Conservation (phyloP, 2,888 invertebrate species). For the Sabatieria punctata region DNA sequence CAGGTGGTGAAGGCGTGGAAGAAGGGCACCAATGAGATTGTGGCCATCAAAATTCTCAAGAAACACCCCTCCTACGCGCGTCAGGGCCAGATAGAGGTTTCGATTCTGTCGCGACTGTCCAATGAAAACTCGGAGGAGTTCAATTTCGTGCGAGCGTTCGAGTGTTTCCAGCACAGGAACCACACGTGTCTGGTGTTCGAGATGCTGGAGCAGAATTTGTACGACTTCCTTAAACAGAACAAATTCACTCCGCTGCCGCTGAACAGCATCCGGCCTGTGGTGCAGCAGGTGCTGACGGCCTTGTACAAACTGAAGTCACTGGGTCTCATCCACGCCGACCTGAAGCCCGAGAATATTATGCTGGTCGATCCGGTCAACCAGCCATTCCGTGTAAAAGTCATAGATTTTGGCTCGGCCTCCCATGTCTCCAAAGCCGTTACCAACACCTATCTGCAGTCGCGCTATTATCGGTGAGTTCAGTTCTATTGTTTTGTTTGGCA, state of each 20-base stretch:
- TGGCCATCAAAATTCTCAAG: conserved; percentile 98
- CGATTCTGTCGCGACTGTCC: conserved; percentile 40
- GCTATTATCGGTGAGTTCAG: conserved; percentile 62
- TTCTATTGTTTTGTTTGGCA: neutral
- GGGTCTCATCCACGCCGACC: conserved; percentile 94
- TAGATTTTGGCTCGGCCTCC: conserved; percentile 97
- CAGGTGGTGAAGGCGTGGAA: conserved; percentile 99
- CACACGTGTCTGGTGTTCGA: conserved; percentile 99
- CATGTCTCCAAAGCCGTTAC: conserved; percentile 98
- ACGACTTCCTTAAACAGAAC: conserved; percentile 98
- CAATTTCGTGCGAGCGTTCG: conserved; percentile 98
- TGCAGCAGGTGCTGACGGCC: conserved; percentile 83
- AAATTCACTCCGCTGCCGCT: conserved; percentile 97
- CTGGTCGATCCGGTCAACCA: conserved; percentile 92
- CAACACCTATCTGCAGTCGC: conserved; percentile 95
- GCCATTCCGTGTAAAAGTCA: conserved; percentile 96
- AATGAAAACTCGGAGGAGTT: conserved; percentile 98
- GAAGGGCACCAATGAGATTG: conserved; percentile 98
- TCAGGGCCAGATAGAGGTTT: conserved; percentile 98
- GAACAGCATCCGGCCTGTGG: conserved; percentile 92
- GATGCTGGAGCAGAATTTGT: conserved; percentile 99
- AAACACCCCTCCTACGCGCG: conserved; percentile 99
- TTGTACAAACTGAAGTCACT: conserved; percentile 69
- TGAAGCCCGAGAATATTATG: conserved; percentile 99
- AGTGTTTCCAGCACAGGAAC: conserved; percentile 98